phyloP scores from a whole-genome alignment of 37 sponge, comb jelly and placozoan genomes.

The Trichoplax adhaerens region DNA sequence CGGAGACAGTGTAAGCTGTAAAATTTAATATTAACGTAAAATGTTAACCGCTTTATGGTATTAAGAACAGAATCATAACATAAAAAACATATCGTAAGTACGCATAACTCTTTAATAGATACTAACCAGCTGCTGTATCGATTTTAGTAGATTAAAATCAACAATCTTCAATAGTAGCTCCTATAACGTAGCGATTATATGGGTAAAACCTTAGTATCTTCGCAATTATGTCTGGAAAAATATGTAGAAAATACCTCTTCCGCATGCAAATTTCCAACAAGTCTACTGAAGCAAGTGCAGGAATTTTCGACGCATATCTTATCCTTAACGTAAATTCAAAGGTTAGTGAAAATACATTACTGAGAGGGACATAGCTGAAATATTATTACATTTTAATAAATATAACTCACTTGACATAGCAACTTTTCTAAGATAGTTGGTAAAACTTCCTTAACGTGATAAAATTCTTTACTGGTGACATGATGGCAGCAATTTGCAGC shows the following conservation, averaged over 20 bases:
- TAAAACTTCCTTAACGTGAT: too few relatives aligned
- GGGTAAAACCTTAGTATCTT: too few relatives aligned
- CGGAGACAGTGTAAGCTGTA: slow-evolving; percentile 73
- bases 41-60: too few relatives aligned
- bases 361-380: too few relatives aligned
- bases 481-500: slow-evolving; percentile 84
- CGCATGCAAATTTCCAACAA: slow-evolving; percentile 31
- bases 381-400: too few relatives aligned
- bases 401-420: too few relatives aligned
- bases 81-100: not conserved
- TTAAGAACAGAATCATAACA: too few relatives aligned
- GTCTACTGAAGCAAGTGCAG: slow-evolving; percentile 64
- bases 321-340: slow-evolving; percentile 27
- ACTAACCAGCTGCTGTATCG: slow-evolving; percentile 74
- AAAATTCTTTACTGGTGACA: slow-evolving; percentile 36
- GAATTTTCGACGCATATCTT: slow-evolving; percentile 76
- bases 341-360: too few relatives aligned
- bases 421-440: too few relatives aligned
- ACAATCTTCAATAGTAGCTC: slow-evolving; percentile 44
- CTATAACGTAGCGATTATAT: slow-evolving; percentile 2
- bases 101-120: too few relatives aligned
- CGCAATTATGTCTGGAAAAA: too few relatives aligned
- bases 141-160: slow-evolving; percentile 38
- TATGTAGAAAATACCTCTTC: too few relatives aligned
- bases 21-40: not conserved